Evolutionary conservation across 2,113 vertebrate genomes (phyloP), one percentile per base, ranked within the genome.

Genomic region (Calyptomena viridis): DNA sequence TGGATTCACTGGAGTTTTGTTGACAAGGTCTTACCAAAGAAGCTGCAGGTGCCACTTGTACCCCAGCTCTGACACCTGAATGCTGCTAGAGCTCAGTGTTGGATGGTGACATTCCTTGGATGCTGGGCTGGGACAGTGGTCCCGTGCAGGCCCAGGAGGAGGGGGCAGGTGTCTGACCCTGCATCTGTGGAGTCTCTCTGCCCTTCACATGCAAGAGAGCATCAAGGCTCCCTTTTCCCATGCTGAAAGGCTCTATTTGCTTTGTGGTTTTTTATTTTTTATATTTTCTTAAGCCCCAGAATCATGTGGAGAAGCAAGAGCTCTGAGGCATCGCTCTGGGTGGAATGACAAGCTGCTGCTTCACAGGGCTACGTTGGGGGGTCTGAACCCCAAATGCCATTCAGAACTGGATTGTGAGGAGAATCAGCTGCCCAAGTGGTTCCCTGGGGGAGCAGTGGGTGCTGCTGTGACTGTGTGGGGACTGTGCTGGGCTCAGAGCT

Each of bases 1-100:
- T 12, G 49, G 39, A 4, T 33, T 44, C 14, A 1, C 39, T 21
- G 9, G 6, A 1, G 31, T 5, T 35, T 12, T 44, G 33, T 10
- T 39, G 80, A 2, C 15, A 12, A 12, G 37, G n/a, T 31, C 40
- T 21, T 5, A 7, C 18, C 75, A 24, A 0, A 24, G 44, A 7
- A 50, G 68, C 53, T 33, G 16, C 52, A 52, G 22, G 21, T 11
- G 53, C 18, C 20, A 0, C 9, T 28, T 3, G 39, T 10, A 3
- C 7, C 31, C 74, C 11, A 7, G 53, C 77, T 17, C 4, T 14
- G 23, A 15, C 8, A 16, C 33, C 47, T 6, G 42, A 14, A 1
- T 1, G 7, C 40, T 35, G 68, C 40, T 8, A 52, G 14, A 3
- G 27, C 23, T 11, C 2, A 44, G 27, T 0, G 0, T 2, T 1